phyloP scores from a whole-genome alignment of 2,113 vertebrate species.

The Reinhardtius hippoglossoides region DNA sequence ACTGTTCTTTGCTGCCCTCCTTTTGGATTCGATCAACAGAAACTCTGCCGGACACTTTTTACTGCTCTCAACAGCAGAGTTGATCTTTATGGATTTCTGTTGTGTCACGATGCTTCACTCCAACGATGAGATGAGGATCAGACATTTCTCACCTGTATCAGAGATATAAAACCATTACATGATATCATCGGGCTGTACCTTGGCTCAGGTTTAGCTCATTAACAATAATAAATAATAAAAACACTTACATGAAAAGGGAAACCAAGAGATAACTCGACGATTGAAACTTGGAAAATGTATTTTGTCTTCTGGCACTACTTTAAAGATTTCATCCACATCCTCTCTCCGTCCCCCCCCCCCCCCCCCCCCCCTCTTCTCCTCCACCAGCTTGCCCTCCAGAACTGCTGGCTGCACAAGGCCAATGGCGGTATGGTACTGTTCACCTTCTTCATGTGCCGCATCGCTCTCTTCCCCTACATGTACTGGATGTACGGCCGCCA shows the following conservation, averaged over 20 bases:
- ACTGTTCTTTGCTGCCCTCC: slow-evolving; percentile 25
- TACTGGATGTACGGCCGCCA: slow-evolving; percentile 90
- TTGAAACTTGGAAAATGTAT: too few relatives aligned
- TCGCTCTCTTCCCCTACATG: slow-evolving; percentile 97
- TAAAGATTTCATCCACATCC: neutral
- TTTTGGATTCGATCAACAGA: slow-evolving; percentile 42
- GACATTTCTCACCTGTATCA: neutral
- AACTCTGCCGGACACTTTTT: neutral
- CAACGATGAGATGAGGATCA: neutral
- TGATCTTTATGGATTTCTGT: slow-evolving; percentile 3
- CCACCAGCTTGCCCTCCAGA: slow-evolving; percentile 89
- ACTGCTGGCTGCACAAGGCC: slow-evolving; percentile 91
- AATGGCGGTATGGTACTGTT: slow-evolving; percentile 91
- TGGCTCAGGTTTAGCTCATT: too few relatives aligned
- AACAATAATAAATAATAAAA: too few relatives aligned
- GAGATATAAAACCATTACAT: neutral
- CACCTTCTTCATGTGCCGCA: slow-evolving; percentile 94
- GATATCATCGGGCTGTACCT: neutral
- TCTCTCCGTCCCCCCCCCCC: neutral
- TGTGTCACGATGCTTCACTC: neutral
- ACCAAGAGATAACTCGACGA: too few relatives aligned
- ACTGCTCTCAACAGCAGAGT: slow-evolving; percentile 19
- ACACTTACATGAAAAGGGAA: neutral
- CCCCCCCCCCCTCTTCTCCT: neutral
- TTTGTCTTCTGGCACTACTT: too few relatives aligned